A percentile compares a stretch with the other conserved stretches of the same genome.
Evolutionary conservation across 2,113 vertebrate species (phyloP).

Genomic region (Motacilla tschutschensis): DNA sequence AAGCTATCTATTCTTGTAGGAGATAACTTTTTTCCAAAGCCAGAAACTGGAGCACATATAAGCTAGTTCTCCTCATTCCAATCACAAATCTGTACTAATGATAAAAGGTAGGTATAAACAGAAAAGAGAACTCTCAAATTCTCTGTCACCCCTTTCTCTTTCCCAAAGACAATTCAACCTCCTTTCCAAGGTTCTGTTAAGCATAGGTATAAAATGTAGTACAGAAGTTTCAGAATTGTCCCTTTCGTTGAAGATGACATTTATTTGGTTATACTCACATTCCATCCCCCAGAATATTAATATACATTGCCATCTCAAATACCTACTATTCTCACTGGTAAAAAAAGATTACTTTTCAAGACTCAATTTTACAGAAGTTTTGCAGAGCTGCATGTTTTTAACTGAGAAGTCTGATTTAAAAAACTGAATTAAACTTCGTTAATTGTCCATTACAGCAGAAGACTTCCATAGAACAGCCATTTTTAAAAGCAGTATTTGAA

Average conservation of each 20-base stretch:
- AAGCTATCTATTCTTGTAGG: background rate
- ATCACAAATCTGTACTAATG: background rate
- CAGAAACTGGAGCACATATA: background rate
- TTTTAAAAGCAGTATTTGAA: background rate
- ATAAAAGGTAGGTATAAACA: background rate
- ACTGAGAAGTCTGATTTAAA: background rate
- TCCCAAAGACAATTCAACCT: background rate
- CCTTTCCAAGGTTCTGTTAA: slow-evolving; percentile 46
- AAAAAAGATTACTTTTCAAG: background rate
- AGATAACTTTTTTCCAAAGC: background rate
- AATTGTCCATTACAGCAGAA: background rate
- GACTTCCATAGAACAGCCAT: background rate
- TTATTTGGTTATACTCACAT: background rate
- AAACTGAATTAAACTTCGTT: background rate
- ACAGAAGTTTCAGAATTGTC: background rate
- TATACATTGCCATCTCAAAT: background rate
- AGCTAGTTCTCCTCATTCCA: background rate
- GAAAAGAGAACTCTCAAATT: slow-evolving; percentile 12
- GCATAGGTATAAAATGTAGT: background rate
- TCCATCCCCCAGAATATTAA: background rate
- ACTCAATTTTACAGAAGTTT: background rate
- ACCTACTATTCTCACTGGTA: background rate
- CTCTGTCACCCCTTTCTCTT: slow-evolving; percentile 73
- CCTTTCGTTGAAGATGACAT: background rate
- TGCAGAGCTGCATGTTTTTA: background rate